These are phyloP conservation scores for Brachionus calyciflorus DNA, from an alignment of 1,140 invertebrate genomes.

Conservation along the genomic window DNA sequence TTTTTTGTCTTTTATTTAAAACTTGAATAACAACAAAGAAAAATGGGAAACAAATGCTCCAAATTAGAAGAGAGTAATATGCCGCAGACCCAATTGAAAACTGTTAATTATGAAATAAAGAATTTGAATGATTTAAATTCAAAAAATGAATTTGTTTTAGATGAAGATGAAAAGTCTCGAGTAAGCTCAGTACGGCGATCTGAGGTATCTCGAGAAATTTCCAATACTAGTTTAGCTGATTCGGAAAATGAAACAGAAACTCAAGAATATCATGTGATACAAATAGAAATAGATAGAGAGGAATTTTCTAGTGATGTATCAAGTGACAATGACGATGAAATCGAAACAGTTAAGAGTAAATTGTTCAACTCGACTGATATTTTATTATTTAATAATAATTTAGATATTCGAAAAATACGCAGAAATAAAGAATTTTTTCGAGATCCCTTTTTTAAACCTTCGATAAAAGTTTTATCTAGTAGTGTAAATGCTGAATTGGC, in stretches of 20 bases:
- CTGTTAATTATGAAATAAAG: not conserved
- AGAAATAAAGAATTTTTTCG: not conserved
- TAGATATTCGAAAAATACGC: not conserved
- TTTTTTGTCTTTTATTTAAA: not conserved
- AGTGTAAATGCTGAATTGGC: not conserved
- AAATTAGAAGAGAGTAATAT: constrained; percentile 16
- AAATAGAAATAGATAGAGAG: not conserved
- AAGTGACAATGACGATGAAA: not conserved
- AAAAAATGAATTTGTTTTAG: not conserved
- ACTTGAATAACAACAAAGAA: not conserved
- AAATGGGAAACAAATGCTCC: constrained; percentile 27
- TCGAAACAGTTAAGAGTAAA: not conserved
- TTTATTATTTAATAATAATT: not conserved
- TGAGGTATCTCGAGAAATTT: not conserved
- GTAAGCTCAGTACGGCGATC: not conserved
- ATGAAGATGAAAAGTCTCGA: not conserved
- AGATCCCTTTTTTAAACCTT: not conserved
- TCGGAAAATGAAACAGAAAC: not conserved
- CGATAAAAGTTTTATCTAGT: not conserved
- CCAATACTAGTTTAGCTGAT: not conserved
- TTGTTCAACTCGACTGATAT: not conserved
- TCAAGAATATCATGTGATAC: not conserved
- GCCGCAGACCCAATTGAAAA: not conserved
- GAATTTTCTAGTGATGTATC: too few species aligned
- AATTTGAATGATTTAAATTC: not conserved